Conservation (phyloP, 2,797 vertebrate genomes). For the Cynopterus sphinx region DNA sequence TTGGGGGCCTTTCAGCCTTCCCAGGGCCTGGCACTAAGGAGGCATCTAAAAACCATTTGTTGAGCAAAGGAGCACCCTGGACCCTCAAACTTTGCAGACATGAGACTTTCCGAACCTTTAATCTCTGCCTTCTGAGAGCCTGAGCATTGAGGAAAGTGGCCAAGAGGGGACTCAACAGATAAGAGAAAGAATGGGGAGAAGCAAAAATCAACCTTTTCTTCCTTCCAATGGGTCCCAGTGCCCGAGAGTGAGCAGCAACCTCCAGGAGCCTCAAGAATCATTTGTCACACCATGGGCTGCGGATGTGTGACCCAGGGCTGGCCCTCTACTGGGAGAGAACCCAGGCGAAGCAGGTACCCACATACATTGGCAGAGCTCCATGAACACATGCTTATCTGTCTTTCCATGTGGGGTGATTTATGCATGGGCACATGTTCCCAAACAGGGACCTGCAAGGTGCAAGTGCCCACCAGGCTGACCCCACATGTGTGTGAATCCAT, state of each 20-base stretch:
- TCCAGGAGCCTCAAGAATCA: neutral
- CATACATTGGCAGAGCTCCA: neutral
- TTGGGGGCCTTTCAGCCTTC: neutral
- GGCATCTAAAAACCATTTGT: neutral
- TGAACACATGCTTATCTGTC: neutral
- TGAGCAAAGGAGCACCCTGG: neutral
- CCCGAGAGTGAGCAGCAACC: neutral
- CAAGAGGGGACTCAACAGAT: neutral
- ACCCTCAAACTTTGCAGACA: neutral
- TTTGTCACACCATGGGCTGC: neutral
- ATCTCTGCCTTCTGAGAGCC: neutral
- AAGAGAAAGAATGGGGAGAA: neutral
- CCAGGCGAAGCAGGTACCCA: neutral
- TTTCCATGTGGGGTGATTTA: neutral
- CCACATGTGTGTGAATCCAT: rapidly evolving
- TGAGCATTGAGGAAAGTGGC: neutral
- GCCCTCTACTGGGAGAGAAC: neutral
- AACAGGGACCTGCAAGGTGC: neutral
- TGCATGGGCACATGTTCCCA: neutral
- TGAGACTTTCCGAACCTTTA: neutral
- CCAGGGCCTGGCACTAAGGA: neutral
- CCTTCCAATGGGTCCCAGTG: neutral
- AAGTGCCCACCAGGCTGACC: neutral
- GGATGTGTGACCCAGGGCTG: neutral
- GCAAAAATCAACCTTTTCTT: neutral